phyloP scores from a whole-genome alignment of 1,140 invertebrate species.

The Solen grandis region DNA sequence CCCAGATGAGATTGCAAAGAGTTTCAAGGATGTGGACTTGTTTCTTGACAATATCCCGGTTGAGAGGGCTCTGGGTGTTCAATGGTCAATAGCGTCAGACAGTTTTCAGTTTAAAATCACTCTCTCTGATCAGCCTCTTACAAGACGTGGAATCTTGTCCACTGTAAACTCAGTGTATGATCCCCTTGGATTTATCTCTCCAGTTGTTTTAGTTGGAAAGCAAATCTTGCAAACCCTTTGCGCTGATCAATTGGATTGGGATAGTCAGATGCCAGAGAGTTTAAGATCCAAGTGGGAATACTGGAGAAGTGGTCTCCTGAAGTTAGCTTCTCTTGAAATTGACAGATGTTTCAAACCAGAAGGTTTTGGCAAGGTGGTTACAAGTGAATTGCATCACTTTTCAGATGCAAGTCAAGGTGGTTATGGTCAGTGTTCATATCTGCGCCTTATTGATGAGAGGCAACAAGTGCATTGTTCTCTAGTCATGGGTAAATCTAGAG shows the following conservation, averaged over 20 bases:
- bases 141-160: slow-evolving; percentile 23
- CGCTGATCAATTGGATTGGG: slow-evolving; percentile 43
- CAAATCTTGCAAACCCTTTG: slow-evolving; percentile 64
- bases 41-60: slow-evolving; percentile 33
- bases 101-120: slow-evolving; percentile 38
- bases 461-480: slow-evolving; percentile 54
- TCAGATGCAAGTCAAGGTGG: slow-evolving; percentile 62
- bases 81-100: slow-evolving; percentile 49
- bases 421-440: slow-evolving; percentile 64
- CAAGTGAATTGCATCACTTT: slow-evolving; percentile 60
- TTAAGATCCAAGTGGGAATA: slow-evolving; percentile 28
- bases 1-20: slow-evolving; percentile 10
- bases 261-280: slow-evolving; percentile 47
- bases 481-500: slow-evolving; percentile 59
- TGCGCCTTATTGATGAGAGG: slow-evolving; percentile 36
- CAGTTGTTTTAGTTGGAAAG: slow-evolving; percentile 60
- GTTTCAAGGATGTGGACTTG: slow-evolving; percentile 35
- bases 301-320: slow-evolving; percentile 42
- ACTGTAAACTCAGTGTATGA: slow-evolving; percentile 56
- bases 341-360: slow-evolving; percentile 52
- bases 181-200: slow-evolving; percentile 59
- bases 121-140: slow-evolving; percentile 28
- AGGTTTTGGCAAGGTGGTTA: slow-evolving; percentile 44
- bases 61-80: slow-evolving; percentile 45
- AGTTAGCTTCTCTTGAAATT: slow-evolving; percentile 30